phyloP scores from a whole-genome alignment of 2,797 vertebrate species.

The Amblyopsis hoosieri region DNA sequence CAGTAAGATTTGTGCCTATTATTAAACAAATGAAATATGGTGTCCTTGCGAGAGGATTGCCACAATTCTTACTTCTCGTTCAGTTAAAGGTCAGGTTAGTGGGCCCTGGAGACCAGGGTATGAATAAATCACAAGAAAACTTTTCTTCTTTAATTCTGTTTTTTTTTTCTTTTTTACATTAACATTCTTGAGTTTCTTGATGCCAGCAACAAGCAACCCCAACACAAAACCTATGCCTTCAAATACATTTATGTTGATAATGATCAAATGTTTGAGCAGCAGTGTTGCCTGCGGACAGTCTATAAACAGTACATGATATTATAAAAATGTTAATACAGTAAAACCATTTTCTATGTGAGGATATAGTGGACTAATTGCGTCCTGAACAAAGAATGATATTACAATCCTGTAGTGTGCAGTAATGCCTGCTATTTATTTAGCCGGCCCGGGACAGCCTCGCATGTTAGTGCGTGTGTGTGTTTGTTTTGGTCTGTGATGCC shows the following conservation, averaged over 20 bases:
- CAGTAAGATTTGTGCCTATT: conserved; percentile 72
- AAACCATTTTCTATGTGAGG: too few species aligned
- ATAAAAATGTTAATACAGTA: too few species aligned
- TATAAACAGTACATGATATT: too few species aligned
- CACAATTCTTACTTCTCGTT: conserved; percentile 70
- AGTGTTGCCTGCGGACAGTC: conserved; percentile 35
- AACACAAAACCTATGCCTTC: conserved; percentile 41
- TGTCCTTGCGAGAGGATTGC: conserved; percentile 74
- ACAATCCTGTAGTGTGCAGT: too few species aligned
- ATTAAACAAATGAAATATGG: conserved; percentile 81
- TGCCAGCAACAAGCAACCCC: background rate
- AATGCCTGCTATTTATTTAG: too few species aligned
- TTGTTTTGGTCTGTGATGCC: too few species aligned
- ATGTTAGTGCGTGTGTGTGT: too few species aligned
- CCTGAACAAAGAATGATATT: conserved; percentile 24
- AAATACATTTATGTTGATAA: conserved; percentile 49
- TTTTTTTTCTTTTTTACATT: conserved; percentile 3
- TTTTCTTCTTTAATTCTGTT: conserved; percentile 13
- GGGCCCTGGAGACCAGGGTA: conserved; percentile 70
- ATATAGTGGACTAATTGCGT: conserved; percentile 37
- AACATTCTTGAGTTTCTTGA: background rate
- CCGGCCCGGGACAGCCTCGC: too few species aligned
- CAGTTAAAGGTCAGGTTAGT: conserved; percentile 64
- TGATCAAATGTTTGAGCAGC: conserved; percentile 37
- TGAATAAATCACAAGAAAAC: conserved; percentile 76